Base-by-base conservation (phyloP, 2,888 invertebrate species). In the Apamea epomidion region DNA sequence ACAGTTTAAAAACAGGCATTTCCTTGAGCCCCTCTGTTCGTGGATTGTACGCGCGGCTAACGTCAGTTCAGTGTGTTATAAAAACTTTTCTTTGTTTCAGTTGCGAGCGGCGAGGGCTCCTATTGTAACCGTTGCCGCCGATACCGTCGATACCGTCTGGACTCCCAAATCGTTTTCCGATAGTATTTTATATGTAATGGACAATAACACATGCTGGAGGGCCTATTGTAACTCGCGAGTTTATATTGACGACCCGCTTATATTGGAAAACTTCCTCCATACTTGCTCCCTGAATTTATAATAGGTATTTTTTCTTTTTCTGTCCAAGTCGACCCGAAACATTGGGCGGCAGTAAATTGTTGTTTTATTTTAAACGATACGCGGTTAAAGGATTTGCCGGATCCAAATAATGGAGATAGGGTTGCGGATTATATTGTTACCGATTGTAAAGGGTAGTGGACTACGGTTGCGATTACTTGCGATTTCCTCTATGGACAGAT, bases 21-120 rank as follows among this genome's bases (percentile, higher is more conserved):
- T 77, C 45, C 16, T 37, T 48, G 60, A 67, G 42, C 48, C 54
- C 45, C 42, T 54, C 68, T 64, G n/a, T 29, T 48, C 51, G 45
- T 18, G 14, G 58, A 48, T 29, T 7, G 45, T 62, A 42, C 51
- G 71, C 48, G 74, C n/a, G 62, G 51, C 54, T 93, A 92, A 88
- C 92, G 91, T 92, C 93, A 91, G 92, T 93, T 90, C 90, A 84
- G 92, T 90, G 91, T 91, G 94, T 92, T 94, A 94, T 94, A 95
- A 94, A 95, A 96, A 95, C 89, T 95, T 95, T 94, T 94, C 94
- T 95, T 95, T 96, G 95, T 96, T 95, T 95, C 94, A 94, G 92
- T 90, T 91, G 88, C 88, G 89, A 87, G 88, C 87, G 86, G 85
- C 80, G 80, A 62, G 84, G 83, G 91, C 86, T 90, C 85, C 85